phyloP scores from a whole-genome alignment of 2,797 vertebrate genomes.

The Serranus cabrilla region DNA sequence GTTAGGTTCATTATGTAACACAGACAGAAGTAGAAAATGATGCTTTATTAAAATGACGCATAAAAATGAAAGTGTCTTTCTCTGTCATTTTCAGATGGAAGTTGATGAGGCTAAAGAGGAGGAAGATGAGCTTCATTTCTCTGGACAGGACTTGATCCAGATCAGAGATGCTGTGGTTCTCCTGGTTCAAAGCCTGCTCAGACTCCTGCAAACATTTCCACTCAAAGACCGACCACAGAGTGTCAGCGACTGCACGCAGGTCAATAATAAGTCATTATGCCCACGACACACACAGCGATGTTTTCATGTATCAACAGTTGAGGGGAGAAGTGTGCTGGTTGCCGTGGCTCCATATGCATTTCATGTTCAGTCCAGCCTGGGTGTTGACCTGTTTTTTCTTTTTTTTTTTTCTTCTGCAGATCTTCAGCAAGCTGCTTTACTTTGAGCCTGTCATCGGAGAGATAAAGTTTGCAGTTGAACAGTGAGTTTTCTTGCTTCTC shows the following conservation, averaged over 20 bases:
- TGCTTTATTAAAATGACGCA: neutral
- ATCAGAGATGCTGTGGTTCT: constrained; percentile 86
- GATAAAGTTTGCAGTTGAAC: constrained; percentile 74
- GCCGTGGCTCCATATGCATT: too few species aligned
- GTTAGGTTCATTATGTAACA: too few species aligned
- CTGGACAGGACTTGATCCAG: constrained; percentile 85
- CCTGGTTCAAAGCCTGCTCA: constrained; percentile 89
- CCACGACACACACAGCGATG: rapidly evolving
- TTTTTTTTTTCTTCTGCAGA: constrained; percentile 79
- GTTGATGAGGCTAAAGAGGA: constrained; percentile 84
- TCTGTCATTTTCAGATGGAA: constrained; percentile 70
- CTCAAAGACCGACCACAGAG: constrained; percentile 90
- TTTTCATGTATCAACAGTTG: neutral
- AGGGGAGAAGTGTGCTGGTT: too few species aligned
- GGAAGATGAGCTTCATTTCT: constrained; percentile 86
- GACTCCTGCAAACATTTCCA: constrained; percentile 89
- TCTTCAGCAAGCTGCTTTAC: constrained; percentile 89
- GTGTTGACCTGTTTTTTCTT: constrained; percentile 15
- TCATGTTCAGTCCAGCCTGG: too few species aligned
- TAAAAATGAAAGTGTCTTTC: neutral
- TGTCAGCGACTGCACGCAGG: constrained; percentile 87
- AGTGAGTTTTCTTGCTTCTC: constrained; percentile 80
- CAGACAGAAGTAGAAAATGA: neutral
- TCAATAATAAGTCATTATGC: constrained; percentile 46
- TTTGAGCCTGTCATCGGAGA: constrained; percentile 87